These are phyloP conservation scores for Fabriciana adippe DNA, from an alignment of 2,888 invertebrate genomes.

Conservation along the genomic window DNA sequence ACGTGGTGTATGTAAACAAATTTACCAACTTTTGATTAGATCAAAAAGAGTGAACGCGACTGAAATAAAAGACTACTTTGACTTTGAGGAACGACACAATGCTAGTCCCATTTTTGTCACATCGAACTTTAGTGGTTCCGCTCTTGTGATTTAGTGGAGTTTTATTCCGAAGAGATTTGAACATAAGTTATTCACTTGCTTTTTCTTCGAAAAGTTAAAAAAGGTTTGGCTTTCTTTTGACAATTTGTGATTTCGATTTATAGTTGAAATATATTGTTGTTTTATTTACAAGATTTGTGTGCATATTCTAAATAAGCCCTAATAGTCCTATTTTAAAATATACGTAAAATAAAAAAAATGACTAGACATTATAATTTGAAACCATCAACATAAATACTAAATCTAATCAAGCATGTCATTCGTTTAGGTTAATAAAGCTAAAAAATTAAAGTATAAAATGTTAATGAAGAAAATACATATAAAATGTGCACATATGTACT, in stretches of 20 bases:
- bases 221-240: constrained; percentile 21
- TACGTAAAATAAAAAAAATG: background rate
- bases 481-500: constrained; percentile 22
- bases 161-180: constrained; percentile 31
- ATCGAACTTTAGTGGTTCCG: constrained; percentile 40
- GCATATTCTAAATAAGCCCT: background rate
- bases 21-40: constrained; percentile 77
- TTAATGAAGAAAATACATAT: constrained; percentile 21
- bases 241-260: constrained; percentile 17
- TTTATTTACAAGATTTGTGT: background rate
- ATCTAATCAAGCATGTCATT: background rate
- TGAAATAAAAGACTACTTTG: constrained; percentile 55
- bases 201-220: constrained; percentile 26
- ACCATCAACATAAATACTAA: background rate
- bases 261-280: constrained; percentile 6
- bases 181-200: constrained; percentile 30
- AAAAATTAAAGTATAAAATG: constrained; percentile 16
- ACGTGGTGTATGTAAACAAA: constrained; percentile 74
- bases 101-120: constrained; percentile 44
- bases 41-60: constrained; percentile 64
- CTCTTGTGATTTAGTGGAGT: constrained; percentile 35
- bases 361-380: background rate
- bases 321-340: background rate
- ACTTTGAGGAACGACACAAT: constrained; percentile 43
- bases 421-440: background rate